phyloP scores from a whole-genome alignment of 1,140 invertebrate genomes.

The Drosophila leontia region DNA sequence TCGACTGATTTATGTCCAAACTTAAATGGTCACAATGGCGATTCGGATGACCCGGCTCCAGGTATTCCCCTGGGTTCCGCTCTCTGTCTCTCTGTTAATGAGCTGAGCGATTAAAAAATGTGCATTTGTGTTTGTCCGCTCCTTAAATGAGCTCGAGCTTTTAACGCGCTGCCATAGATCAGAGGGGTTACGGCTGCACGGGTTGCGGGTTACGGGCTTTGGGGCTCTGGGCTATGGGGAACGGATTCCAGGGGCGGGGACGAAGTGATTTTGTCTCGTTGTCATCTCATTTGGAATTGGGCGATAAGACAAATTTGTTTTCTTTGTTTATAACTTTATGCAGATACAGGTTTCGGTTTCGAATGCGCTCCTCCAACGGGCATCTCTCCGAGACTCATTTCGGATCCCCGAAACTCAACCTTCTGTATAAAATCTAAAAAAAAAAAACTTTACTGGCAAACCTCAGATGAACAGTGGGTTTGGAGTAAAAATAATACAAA shows the following conservation, averaged over 20 bases:
- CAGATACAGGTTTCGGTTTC: conserved; percentile 70
- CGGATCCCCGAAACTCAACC: background rate
- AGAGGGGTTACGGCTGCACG: background rate
- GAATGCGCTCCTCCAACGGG: conserved; percentile 20
- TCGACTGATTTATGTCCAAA: conserved; percentile 58
- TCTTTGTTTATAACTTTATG: conserved; percentile 83
- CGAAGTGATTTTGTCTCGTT: conserved; percentile 78
- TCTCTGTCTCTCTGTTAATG: conserved; percentile 61
- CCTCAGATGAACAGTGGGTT: background rate
- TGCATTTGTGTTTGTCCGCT: conserved; percentile 84
- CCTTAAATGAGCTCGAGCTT: conserved; percentile 82
- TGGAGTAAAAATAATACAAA: background rate
- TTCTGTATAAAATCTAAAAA: conserved; percentile 35
- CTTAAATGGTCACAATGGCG: conserved; percentile 60
- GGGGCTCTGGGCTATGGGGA: background rate
- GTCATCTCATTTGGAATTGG: conserved; percentile 84
- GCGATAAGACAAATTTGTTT: conserved; percentile 85
- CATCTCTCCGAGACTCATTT: conserved; percentile 7
- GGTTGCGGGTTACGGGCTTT: conserved; percentile 1
- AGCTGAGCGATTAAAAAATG: conserved; percentile 82
- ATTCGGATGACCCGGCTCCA: conserved; percentile 50
- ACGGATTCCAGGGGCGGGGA: conserved; percentile 11
- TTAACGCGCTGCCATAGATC: conserved; percentile 64
- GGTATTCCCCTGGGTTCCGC: background rate
- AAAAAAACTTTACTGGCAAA: conserved; percentile 4